Base-by-base conservation (phyloP, 2,797 vertebrate species). In the Gambusia yucatana region DNA sequence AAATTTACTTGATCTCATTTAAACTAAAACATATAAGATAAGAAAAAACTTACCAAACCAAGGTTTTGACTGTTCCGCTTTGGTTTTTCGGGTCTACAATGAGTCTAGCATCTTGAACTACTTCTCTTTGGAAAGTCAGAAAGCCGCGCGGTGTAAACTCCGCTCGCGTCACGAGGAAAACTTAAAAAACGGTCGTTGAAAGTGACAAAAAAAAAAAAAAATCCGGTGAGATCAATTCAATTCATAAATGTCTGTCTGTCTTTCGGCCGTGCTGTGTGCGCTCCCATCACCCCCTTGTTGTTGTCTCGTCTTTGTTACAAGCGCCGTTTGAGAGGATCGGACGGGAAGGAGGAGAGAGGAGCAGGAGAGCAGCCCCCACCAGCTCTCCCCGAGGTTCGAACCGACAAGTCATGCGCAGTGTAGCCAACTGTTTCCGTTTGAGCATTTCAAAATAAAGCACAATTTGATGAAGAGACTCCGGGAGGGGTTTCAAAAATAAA, bases 251-350 rank as follows among this genome's bases (percentile, higher is more conserved):
- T 76, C 80, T 78, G 25, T 76, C 20, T 82, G 79, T 75, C 33
- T 33, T 33, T 33, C 83, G 77, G 44, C 69, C 28, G 78, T 43
- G 79, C 79, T 77, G 85, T 86, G 10, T 72, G 82, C 48, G 73
- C 71, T 22, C 77, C 83, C 89, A 82, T 88, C 91, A 81, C 83
- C 86, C 88, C 78, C 28, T 82, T 72, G 78, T 79, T 85, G 86
- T 86, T 87, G 90, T 87, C 82, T 90, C 85, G 83, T 84, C 92
- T 95, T 95, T 95, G 94, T 95, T 94, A 91, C 73, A 86, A 78
- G 90, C 80, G 71, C 87, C 78, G 0, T 63, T 72, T 59, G 78
- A 71, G 79, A 55, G 52, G 55, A 75, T 83, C 9, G 28, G 72
- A 78, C 73, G 44, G 82, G 77, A 84, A 80, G 71, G 80, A 80